Conservation (phyloP, 2,113 vertebrate species). For the Addax nasomaculatus region DNA sequence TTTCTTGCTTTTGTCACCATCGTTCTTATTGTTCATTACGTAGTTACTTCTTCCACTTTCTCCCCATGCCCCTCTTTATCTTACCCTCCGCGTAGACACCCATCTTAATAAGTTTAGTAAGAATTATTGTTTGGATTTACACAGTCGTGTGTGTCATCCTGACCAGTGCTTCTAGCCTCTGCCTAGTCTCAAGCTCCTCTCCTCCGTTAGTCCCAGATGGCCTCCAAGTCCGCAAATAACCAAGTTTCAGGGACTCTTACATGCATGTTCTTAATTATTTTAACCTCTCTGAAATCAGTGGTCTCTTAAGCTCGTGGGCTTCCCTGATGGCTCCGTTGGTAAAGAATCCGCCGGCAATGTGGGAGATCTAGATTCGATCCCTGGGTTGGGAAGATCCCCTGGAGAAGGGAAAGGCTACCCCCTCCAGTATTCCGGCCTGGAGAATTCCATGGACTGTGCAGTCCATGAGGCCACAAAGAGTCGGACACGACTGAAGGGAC, state of each 20-base stretch:
- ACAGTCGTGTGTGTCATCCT: fast-evolving
- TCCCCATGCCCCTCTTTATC: not conserved
- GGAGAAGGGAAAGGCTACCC: not conserved
- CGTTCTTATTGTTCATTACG: not conserved
- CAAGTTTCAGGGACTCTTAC: not conserved
- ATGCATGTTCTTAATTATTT: not conserved
- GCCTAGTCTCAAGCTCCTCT: fast-evolving
- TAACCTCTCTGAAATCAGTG: not conserved
- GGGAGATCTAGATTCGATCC: not conserved
- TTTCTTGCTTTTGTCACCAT: too few relatives aligned
- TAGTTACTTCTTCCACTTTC: not conserved
- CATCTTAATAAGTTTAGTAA: too few relatives aligned
- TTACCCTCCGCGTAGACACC: not conserved
- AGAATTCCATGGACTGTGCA: not conserved
- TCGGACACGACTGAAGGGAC: not conserved
- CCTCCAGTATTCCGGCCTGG: not conserved
- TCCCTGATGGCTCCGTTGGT: not conserved
- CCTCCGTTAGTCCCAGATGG: not conserved
- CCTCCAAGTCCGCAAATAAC: not conserved
- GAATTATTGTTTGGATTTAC: not conserved
- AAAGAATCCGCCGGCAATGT: not conserved
- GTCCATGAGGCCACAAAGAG: not conserved
- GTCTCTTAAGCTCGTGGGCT: not conserved
- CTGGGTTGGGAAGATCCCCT: not conserved
- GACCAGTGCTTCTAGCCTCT: not conserved